A percentile compares a stretch with the other conserved stretches of the same genome.
phyloP scores from a whole-genome alignment of 2,113 vertebrate species.

The Piprites chloris region DNA sequence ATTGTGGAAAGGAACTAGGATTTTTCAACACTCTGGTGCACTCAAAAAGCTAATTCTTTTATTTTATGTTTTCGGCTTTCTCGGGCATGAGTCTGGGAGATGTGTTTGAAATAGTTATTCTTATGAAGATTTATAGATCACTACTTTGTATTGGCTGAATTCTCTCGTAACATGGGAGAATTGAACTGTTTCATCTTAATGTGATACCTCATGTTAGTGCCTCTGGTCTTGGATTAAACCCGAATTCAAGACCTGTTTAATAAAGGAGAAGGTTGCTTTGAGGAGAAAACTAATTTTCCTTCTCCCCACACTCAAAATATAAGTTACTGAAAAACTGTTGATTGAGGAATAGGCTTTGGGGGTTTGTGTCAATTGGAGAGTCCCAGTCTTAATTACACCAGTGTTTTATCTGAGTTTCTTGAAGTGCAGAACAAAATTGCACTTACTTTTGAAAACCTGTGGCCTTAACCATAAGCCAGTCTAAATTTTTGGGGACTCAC shows the following conservation, averaged over 20 bases:
- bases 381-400: neutral
- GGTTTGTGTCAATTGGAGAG: slow-evolving; percentile 14
- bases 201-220: slow-evolving; percentile 71
- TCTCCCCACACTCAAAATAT: neutral
- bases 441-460: slow-evolving; percentile 19
- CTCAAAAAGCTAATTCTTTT: slow-evolving; percentile 25
- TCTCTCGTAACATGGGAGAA: neutral
- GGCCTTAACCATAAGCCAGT: neutral
- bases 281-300: slow-evolving; percentile 23
- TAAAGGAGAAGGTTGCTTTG: slow-evolving; percentile 1
- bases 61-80: slow-evolving; percentile 1
- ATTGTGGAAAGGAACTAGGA: neutral
- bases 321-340: neutral
- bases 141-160: slow-evolving; percentile 14
- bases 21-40: slow-evolving; percentile 22
- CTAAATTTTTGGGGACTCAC: neutral
- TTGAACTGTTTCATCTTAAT: slow-evolving; percentile 17
- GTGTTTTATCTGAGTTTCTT: slow-evolving; percentile 10
- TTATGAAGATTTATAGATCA: neutral
- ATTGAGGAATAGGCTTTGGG: slow-evolving; percentile 6
- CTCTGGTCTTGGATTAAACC: slow-evolving; percentile 52
- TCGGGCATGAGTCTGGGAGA: neutral
- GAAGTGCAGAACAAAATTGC: neutral
- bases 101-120: slow-evolving; percentile 14
- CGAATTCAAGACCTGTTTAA: slow-evolving; percentile 38